Base-by-base conservation (phyloP, 2,888 invertebrate species). In the Ecliptopera silaceata region DNA sequence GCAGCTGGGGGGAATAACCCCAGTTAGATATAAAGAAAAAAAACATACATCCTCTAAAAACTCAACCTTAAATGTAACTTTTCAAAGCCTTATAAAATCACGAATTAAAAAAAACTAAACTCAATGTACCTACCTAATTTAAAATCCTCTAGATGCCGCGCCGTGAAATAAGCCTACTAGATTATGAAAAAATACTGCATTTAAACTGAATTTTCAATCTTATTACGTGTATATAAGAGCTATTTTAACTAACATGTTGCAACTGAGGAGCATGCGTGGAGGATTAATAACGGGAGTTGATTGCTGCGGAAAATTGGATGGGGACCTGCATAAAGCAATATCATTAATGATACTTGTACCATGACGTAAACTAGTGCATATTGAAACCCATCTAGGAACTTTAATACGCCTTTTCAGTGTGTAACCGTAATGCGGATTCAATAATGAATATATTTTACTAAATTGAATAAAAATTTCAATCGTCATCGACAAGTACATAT, bases 241-340 rank as follows among this genome's bases (percentile, higher is more conserved):
- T 49, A 56, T 60, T 62, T 53, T 59, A 26, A 57, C 55, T 39
- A 56, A 44, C 52, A 31, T 51, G 51, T 49, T 68, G 72, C 74
- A 69, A 72, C 69, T 71, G 75, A 73, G 73, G 74, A 75, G 75
- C 72, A 69, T 76, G 72, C 69, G 69, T 70, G 69, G 70, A 71
- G 72, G 72, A 78, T 80, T 81, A 84, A 82, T 84, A 85, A 79
- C 80, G 71, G 72, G 78, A 75, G 77, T 79, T 83, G 81, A 85
- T 84, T 82, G 79, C 77, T 71, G 74, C 70, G 68, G 77, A 74
- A 79, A 82, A 83, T 84, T 83, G 83, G 79, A 79, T 74, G 74
- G 79, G 79, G 78, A 79, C 75, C 71, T 75, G 72, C 74, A 75
- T 77, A 75, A 71, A 73, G 66, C 71, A 65, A 66, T 59, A 69